Evolutionary conservation across 2,888 invertebrate genomes (phyloP), one percentile per base, ranked within the genome.

Genomic region (Crossocerus cetratus): DNA sequence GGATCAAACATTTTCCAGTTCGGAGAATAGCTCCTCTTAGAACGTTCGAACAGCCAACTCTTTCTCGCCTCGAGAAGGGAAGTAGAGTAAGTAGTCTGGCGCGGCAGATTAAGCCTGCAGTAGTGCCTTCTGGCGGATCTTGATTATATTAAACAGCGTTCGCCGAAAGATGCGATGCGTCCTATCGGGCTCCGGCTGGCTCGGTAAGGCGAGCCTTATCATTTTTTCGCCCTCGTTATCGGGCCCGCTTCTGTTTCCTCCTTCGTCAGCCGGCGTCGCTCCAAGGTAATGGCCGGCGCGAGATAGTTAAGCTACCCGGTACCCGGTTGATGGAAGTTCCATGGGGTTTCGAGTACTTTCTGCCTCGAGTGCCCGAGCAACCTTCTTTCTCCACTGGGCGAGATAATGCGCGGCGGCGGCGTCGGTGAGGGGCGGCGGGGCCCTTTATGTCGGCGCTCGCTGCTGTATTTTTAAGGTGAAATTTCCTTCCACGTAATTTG

Each of bases 91-190:
- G n/a, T 49, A 16, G n/a, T 5, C n/a, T 49, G 3, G 49, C 2
- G 49, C 4, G 49, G 66, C 18, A 53, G 66, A 72, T 72, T 58
- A 65, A 69, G 56, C 4, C 22, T 11, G 49, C 5, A 49, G 49
- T 61, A 18, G 43, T 49, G 44, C 67, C 68, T 71, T 43, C 32
- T 14, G 65, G 53, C 72, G 68, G 72, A 66, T 76, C 64, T 67
- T 55, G 68, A 74, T 78, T 74, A 65, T 70, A 72, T 78, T 74
- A 74, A 78, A 57, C 49, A 44, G 57, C 63, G 56, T 11, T 62
- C 5, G n/a, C 18, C 57, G 42, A 13, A 57, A 63, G 32, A 11
- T 32, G 11, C 53, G 23, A n/a, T 44, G 3, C 16, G 21, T 16
- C 8, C 54, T 3, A 18, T 18, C 2, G 16, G 14, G 4, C 2